phyloP scores from a whole-genome alignment of 1,140 invertebrate species.

The Sinonovacula constricta region DNA sequence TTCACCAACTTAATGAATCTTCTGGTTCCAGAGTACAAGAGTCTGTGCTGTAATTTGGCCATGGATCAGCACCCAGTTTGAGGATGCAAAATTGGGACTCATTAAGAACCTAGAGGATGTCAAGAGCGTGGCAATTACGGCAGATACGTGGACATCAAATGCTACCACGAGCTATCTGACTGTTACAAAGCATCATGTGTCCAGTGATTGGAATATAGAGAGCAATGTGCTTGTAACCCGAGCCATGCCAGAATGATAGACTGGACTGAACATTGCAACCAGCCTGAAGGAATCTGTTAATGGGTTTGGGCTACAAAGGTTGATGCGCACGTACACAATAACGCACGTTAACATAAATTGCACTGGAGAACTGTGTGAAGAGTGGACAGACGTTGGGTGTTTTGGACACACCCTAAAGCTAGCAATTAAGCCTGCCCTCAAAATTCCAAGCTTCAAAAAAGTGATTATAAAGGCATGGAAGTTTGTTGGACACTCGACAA shows the following conservation, averaged over 20 bases:
- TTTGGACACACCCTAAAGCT: constrained; percentile 37
- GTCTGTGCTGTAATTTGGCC: neutral
- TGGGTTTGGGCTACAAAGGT: neutral
- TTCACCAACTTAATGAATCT: neutral
- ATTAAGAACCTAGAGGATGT: neutral
- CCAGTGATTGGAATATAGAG: neutral
- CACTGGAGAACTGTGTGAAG: neutral
- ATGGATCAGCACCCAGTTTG: neutral
- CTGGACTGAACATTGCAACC: neutral
- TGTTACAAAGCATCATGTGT: constrained; percentile 9
- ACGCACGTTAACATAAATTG: neutral
- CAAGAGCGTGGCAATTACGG: neutral
- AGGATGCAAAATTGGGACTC: neutral
- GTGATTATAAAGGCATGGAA: neutral
- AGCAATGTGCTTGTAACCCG: neutral
- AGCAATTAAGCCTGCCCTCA: neutral
- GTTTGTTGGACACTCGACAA: no score
- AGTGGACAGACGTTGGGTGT: neutral
- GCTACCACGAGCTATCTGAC: constrained; percentile 8
- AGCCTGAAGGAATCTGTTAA: neutral
- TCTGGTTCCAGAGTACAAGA: neutral
- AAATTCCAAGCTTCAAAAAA: neutral
- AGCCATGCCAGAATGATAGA: constrained; percentile 11
- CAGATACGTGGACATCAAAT: neutral
- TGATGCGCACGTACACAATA: no score